Evolutionary conservation across 1,140 invertebrate species (phyloP), one percentile per base, ranked within the genome.

Genomic region (Drosophila cardini): DNA sequence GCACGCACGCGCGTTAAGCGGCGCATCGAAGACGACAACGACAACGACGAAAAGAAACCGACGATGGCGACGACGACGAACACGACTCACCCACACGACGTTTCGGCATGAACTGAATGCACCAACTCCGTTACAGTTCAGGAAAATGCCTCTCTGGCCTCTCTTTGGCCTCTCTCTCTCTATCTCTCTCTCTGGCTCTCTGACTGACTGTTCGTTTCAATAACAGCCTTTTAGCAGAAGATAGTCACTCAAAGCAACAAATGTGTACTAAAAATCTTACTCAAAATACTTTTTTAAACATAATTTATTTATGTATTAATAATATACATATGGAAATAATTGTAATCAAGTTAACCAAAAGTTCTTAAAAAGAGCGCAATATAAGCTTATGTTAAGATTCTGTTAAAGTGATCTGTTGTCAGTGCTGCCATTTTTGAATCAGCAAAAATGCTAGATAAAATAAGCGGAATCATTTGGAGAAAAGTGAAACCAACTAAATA

Each of bases 41-140:
- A 26, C 21, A 13, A 40, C 18, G 11, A 67, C 53, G 65, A 21
- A 56, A 36, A 21, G 4, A 26, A 26, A 26, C 0, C 40, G 32
- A 6, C 32, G 30, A 62, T 42, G 48, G 11, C 68, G 36, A 43
- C 46, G 11, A 32, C 18, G 42, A 71, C 40, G 34, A 30, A 40
- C 43, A 57, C 73, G 36, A 76, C 62, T 76, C 67, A 67, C 70
- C 62, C 69, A 72, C 73, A 61, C 73, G 61, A 76, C 74, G 56
- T 64, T 78, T 69, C 65, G 34, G 30, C 30, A 55, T 57, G 65
- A 69, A 73, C 71, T 73, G 40, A 72, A 58, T 52, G 46, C 46
- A 34, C 34, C 40, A 26, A 26, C 45, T 16, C 32, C 34, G 26
- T 38, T 15, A 38, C 34, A 75, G 62, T 72, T 16, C 67, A 58